A percentile compares a stretch with the other conserved stretches of the same genome.
Conservation (phyloP, 2,797 vertebrate species). For the Furcifer pardalis region DNA sequence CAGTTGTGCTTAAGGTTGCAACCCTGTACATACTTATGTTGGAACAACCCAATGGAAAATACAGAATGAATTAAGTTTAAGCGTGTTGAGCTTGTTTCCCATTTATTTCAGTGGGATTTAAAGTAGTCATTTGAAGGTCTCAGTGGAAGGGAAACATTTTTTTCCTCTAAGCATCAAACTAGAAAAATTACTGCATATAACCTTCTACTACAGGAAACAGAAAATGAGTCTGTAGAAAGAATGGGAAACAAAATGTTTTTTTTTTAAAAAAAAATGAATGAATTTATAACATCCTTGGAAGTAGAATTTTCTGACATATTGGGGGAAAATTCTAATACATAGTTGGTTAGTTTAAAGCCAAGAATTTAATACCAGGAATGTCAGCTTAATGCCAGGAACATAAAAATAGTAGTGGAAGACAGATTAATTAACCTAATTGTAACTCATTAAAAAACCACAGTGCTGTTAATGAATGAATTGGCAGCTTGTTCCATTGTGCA, state of each 20-base stretch:
- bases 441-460: constrained; percentile 23
- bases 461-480: constrained; percentile 10
- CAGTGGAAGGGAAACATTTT: too few relatives aligned
- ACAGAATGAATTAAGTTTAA: background rate
- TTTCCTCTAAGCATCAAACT: background rate
- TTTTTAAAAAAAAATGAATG: background rate
- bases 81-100: background rate
- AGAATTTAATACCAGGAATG: too few relatives aligned
- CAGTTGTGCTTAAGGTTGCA: background rate
- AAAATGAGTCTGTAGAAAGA: background rate
- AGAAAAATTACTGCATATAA: background rate
- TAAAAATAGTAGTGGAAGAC: constrained; percentile 3
- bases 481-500: constrained; percentile 48
- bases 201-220: background rate
- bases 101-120: background rate
- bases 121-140: background rate
- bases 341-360: background rate
- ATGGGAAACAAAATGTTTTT: background rate
- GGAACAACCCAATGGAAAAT: background rate
- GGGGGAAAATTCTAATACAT: background rate
- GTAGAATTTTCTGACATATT: background rate
- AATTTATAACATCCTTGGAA: background rate
- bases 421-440: constrained; percentile 18
- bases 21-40: background rate
- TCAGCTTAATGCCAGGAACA: background rate